Conservation (phyloP, 1,140 invertebrate genomes). For the Drosophila yakuba region DNA sequence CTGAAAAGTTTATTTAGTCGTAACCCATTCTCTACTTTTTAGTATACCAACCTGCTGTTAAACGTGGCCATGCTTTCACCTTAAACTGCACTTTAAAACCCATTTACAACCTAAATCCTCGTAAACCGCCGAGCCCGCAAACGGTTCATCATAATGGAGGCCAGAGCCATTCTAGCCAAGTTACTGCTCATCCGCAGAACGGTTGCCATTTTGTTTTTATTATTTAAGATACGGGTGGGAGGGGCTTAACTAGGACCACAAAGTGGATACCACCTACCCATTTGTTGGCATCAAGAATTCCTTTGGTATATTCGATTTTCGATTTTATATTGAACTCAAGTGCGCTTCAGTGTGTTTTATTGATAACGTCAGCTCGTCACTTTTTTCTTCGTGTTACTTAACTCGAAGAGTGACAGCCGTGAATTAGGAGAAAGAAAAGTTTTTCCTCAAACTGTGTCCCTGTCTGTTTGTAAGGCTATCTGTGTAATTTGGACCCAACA, state of each 20-base stretch:
- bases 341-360: conserved; percentile 33
- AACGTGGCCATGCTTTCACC: background rate
- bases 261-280: background rate
- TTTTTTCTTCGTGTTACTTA: conserved; percentile 16
- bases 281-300: background rate
- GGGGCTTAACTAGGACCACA: background rate
- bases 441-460: background rate
- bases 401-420: conserved; percentile 23
- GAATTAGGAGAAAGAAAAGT: conserved; percentile 11
- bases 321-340: conserved; percentile 40
- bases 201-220: background rate
- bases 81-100: background rate
- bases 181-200: background rate
- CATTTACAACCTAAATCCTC: background rate
- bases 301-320: background rate
- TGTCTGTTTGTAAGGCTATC: background rate
- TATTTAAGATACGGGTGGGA: background rate
- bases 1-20: too few relatives aligned
- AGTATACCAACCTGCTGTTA: background rate
- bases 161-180: background rate
- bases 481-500: background rate
- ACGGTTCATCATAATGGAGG: background rate
- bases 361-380: conserved; percentile 38
- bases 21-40: background rate
- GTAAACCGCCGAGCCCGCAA: background rate